These are phyloP conservation scores for Phaethornis superciliosus DNA, from an alignment of 2,113 vertebrate species.

Conservation along the genomic window DNA sequence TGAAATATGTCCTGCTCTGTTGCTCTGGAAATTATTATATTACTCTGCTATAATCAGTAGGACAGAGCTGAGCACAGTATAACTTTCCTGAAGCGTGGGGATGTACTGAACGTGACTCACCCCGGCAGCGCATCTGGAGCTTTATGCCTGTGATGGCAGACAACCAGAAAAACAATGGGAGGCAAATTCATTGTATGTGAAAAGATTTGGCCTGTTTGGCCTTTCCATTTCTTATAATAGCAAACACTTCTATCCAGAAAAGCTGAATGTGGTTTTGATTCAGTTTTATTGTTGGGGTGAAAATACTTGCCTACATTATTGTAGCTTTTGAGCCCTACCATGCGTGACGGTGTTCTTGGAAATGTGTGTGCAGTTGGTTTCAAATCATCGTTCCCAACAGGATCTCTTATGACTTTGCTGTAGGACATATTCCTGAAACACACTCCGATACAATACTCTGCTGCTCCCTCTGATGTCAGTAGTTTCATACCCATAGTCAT, in stretches of 20 bases:
- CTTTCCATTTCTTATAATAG: slow-evolving; percentile 42
- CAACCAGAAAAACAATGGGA: slow-evolving; percentile 24
- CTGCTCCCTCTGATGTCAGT: not conserved
- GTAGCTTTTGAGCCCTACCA: slow-evolving; percentile 27
- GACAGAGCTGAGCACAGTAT: slow-evolving; percentile 6
- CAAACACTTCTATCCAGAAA: slow-evolving; percentile 39
- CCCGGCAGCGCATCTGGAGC: not conserved
- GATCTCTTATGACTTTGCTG: not conserved
- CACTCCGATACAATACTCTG: not conserved
- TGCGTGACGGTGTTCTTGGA: not conserved
- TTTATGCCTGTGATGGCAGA: slow-evolving; percentile 30
- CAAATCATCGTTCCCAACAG: not conserved
- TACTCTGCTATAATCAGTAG: not conserved
- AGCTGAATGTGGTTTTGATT: slow-evolving; percentile 53
- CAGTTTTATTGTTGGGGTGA: slow-evolving; percentile 46
- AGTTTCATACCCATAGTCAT: not conserved
- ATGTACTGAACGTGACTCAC: slow-evolving; percentile 26
- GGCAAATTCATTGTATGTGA: slow-evolving; percentile 43
- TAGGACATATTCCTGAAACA: not conserved
- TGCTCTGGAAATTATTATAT: slow-evolving; percentile 52
- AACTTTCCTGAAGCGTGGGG: not conserved
- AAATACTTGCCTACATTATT: slow-evolving; percentile 17
- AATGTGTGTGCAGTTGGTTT: fast-evolving
- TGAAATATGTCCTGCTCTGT: slow-evolving; percentile 19
- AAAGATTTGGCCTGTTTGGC: slow-evolving; percentile 37